phyloP scores from a whole-genome alignment of 2,797 vertebrate genomes.

The Micromesistius poutassou region DNA sequence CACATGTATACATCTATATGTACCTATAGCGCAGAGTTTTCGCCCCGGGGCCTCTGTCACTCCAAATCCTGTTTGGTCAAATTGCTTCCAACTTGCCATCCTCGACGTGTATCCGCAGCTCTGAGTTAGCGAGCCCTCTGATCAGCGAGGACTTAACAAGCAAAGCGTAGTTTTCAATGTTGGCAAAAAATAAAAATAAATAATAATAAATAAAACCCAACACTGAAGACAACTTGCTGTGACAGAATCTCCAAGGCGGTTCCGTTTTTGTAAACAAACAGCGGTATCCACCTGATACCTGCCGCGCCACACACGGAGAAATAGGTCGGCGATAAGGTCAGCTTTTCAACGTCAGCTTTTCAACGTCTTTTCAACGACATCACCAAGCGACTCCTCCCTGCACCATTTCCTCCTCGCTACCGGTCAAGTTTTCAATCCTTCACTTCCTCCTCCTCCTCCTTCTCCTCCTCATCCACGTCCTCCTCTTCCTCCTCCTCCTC shows the following conservation, averaged over 20 bases:
- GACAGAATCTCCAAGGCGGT: slow-evolving; percentile 2
- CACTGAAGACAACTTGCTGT: neutral
- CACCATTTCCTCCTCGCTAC: slow-evolving; percentile 16
- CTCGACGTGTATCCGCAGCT: neutral
- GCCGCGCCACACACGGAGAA: neutral
- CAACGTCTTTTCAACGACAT: too few relatives aligned
- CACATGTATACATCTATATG: slow-evolving; percentile 22
- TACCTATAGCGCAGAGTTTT: slow-evolving; percentile 45
- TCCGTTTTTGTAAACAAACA: neutral
- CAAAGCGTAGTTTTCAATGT: neutral
- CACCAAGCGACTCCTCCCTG: neutral
- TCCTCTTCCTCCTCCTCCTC: slow-evolving; percentile 24
- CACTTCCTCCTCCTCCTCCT: slow-evolving; percentile 16
- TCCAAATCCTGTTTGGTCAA: slow-evolving; percentile 46
- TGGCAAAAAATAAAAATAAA: neutral
- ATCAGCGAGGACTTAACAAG: neutral
- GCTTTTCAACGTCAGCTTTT: neutral
- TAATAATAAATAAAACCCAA: neutral
- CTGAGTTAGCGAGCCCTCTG: neutral
- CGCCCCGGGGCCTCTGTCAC: slow-evolving; percentile 61
- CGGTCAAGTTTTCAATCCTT: neutral
- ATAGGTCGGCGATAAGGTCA: neutral
- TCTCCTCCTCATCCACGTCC: slow-evolving; percentile 14
- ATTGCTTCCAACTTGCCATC: slow-evolving; percentile 42
- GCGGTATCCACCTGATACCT: neutral